Percentiles rank a stretch among this genome's conserved stretches.
These are phyloP conservation scores for Dermatemys mawii DNA, from an alignment of 2,113 vertebrate species.

Conservation along the genomic window DNA sequence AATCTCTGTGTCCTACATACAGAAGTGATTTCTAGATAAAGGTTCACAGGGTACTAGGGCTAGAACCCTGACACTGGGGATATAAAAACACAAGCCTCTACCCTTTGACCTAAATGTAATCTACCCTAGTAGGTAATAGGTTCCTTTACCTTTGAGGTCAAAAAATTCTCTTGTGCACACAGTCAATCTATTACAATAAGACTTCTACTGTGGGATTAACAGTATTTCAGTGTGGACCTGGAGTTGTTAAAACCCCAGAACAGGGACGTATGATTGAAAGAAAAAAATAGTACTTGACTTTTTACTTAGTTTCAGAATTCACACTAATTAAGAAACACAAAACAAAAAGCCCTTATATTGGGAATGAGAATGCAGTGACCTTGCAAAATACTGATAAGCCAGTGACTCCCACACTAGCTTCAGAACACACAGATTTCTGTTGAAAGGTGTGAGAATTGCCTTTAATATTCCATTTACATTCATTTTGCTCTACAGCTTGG, in stretches of 20 bases:
- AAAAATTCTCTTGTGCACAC: background rate
- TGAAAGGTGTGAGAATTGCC: background rate
- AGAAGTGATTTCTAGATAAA: background rate
- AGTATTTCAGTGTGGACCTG: background rate
- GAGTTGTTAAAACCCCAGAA: background rate
- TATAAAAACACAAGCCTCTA: background rate
- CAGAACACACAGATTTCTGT: background rate
- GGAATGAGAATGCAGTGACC: background rate
- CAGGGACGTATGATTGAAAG: background rate
- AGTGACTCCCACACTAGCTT: background rate
- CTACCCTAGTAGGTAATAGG: background rate
- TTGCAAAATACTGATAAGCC: background rate
- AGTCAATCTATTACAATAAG: background rate
- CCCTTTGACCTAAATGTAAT: background rate
- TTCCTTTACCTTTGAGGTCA: background rate
- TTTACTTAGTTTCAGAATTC: background rate
- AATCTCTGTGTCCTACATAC: background rate
- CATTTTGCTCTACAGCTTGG: background rate
- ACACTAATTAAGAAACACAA: background rate
- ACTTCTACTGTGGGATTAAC: background rate
- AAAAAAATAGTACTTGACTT: background rate
- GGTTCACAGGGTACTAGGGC: background rate
- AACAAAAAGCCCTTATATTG: background rate
- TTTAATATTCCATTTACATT: background rate
- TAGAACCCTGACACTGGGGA: background rate